A percentile compares a stretch with the other conserved stretches of the same genome.
Conservation (phyloP, 2,888 invertebrate genomes). For the Plagiodera versicolora region DNA sequence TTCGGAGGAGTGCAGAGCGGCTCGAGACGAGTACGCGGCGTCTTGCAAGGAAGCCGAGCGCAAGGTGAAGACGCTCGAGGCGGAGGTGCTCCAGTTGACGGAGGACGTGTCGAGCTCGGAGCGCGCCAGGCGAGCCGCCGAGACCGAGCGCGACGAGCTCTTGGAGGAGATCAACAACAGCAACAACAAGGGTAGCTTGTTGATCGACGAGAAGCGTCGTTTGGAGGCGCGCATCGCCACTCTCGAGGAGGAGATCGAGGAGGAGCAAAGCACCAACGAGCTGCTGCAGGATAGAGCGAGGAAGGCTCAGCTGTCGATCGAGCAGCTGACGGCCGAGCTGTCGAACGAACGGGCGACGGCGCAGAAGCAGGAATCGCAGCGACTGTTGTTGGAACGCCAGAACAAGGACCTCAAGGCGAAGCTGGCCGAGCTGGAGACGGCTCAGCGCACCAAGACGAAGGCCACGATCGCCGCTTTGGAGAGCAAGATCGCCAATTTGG, state of each 20-base stretch:
- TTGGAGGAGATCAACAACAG: constrained; percentile 89
- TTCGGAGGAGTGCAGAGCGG: constrained; percentile 84
- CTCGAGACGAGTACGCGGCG: constrained; percentile 80
- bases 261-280: constrained; percentile 94
- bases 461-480: constrained; percentile 92
- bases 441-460: constrained; percentile 91
- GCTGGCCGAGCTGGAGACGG: constrained; percentile 91
- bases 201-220: constrained; percentile 95
- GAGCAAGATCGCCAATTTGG: constrained; percentile 90
- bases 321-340: constrained; percentile 83
- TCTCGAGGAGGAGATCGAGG: constrained; percentile 96
- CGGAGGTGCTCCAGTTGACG: constrained; percentile 70
- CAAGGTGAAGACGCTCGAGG: constrained; percentile 85
- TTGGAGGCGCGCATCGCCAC: constrained; percentile 92
- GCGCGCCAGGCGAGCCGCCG: constrained; percentile 83
- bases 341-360: constrained; percentile 85
- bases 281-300: constrained; percentile 80
- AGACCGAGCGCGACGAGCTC: constrained; percentile 93
- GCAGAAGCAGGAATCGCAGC: constrained; percentile 91
- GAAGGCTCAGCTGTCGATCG: constrained; percentile 80
- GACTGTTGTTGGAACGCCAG: constrained; percentile 87
- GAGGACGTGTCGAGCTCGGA: constrained; percentile 91
- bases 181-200: constrained; percentile 71
- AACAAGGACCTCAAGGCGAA: constrained; percentile 95
- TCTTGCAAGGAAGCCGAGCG: constrained; percentile 85